A percentile compares a stretch with the other conserved stretches of the same genome.
These are phyloP conservation scores for Sminthopsis crassicaudata DNA, from an alignment of 2,113 vertebrate species.

Conservation along the genomic window DNA sequence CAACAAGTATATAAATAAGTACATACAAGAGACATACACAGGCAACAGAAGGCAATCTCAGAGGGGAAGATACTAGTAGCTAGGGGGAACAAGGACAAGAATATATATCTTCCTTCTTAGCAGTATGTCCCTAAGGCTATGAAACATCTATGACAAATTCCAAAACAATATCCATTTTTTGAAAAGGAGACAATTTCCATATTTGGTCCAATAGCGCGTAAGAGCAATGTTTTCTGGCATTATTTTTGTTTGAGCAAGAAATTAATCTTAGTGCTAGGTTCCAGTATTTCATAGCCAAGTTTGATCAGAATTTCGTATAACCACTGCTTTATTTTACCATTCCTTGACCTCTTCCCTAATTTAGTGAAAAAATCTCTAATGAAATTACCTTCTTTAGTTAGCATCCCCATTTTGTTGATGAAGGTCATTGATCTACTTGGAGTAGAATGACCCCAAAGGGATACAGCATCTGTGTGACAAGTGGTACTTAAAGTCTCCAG, in stretches of 20 bases:
- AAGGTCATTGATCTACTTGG: slow-evolving; percentile 87
- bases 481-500: slow-evolving; percentile 89
- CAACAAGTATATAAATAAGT: neutral
- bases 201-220: neutral
- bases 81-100: too few relatives aligned
- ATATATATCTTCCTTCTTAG: neutral
- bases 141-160: neutral
- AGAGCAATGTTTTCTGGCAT: neutral
- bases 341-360: too few relatives aligned
- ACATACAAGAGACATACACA: neutral
- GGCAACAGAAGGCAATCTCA: neutral
- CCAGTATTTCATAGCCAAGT: neutral
- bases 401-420: slow-evolving; percentile 86
- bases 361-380: neutral
- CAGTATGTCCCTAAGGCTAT: neutral
- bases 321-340: too few relatives aligned
- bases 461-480: slow-evolving; percentile 85
- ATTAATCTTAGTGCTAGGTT: neutral
- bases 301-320: neutral
- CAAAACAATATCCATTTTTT: neutral
- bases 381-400: slow-evolving; percentile 81
- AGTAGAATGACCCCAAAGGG: slow-evolving; percentile 79
- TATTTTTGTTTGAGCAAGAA: neutral
- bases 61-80: neutral
- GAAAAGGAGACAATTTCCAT: neutral